Conservation (phyloP, 2,113 vertebrate genomes). For the Euleptes europaea region DNA sequence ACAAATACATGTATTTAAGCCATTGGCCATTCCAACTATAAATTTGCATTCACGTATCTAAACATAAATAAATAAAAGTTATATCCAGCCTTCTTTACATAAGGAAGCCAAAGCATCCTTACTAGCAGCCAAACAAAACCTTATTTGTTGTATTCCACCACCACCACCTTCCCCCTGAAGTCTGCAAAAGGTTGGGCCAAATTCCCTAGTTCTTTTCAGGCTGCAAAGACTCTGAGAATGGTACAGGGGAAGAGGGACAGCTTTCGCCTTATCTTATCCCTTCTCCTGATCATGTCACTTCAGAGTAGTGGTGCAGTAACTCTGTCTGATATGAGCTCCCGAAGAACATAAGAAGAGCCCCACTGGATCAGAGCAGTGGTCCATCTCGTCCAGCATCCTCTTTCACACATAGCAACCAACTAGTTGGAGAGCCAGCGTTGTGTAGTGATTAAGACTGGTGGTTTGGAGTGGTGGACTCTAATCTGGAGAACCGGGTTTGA, state of each 20-base stretch:
- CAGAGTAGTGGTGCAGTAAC: too few species aligned
- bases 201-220: background rate
- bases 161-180: too few species aligned
- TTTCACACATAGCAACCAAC: too few species aligned
- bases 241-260: background rate
- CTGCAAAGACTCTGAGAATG: background rate
- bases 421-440: too few species aligned
- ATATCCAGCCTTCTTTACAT: background rate
- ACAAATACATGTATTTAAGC: background rate
- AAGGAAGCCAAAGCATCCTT: background rate
- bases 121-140: background rate
- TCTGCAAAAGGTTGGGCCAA: too few species aligned
- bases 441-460: too few species aligned
- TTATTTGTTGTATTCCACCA: background rate
- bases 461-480: too few species aligned
- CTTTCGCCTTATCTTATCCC: background rate
- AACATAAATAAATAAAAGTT: background rate
- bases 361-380: too few species aligned
- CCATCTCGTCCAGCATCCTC: too few species aligned
- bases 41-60: background rate
- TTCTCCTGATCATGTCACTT: too few species aligned
- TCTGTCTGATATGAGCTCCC: background rate
- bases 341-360: background rate
- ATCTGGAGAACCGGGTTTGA: too few species aligned
- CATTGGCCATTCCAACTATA: background rate